Conservation (phyloP, 2,888 invertebrate genomes). For the Acrocera orbiculus region DNA sequence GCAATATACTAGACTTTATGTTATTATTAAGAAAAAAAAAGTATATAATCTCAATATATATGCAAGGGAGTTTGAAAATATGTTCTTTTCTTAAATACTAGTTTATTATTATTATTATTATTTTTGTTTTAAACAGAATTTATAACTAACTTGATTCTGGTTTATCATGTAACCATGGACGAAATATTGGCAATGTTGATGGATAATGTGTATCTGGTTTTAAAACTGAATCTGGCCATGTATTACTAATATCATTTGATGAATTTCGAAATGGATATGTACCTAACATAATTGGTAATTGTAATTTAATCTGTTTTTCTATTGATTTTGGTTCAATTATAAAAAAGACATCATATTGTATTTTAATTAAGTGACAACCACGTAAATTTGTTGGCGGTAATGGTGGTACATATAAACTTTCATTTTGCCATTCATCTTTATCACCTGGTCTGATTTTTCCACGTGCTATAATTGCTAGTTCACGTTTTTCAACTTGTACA, state of each 20-base stretch:
- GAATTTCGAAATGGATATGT: slow-evolving; percentile 69
- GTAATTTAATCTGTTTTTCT: slow-evolving; percentile 81
- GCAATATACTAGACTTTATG: too few species aligned
- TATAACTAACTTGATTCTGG: slow-evolving; percentile 20
- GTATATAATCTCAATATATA: too few species aligned
- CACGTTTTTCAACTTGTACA: slow-evolving; percentile 71
- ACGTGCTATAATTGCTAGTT: slow-evolving; percentile 57
- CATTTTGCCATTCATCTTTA: slow-evolving; percentile 70
- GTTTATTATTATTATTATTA: background rate
- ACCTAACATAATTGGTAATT: slow-evolving; percentile 78
- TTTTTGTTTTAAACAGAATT: background rate
- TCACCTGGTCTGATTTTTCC: slow-evolving; percentile 69
- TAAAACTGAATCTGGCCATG: slow-evolving; percentile 39
- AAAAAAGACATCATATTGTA: slow-evolving; percentile 85
- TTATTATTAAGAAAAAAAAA: too few species aligned
- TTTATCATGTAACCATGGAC: slow-evolving; percentile 69
- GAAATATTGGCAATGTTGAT: slow-evolving; percentile 74
- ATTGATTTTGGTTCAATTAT: slow-evolving; percentile 80
- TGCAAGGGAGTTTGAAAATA: too few species aligned
- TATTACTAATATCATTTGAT: slow-evolving; percentile 40
- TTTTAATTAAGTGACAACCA: slow-evolving; percentile 84
- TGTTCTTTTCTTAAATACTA: too few species aligned
- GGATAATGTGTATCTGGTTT: slow-evolving; percentile 85
- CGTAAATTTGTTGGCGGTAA: slow-evolving; percentile 85
- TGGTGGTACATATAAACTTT: slow-evolving; percentile 81